A percentile compares a stretch with the other conserved stretches of the same genome.
phyloP scores from a whole-genome alignment of 2,113 vertebrate genomes.

The Ctenomys sociabilis region DNA sequence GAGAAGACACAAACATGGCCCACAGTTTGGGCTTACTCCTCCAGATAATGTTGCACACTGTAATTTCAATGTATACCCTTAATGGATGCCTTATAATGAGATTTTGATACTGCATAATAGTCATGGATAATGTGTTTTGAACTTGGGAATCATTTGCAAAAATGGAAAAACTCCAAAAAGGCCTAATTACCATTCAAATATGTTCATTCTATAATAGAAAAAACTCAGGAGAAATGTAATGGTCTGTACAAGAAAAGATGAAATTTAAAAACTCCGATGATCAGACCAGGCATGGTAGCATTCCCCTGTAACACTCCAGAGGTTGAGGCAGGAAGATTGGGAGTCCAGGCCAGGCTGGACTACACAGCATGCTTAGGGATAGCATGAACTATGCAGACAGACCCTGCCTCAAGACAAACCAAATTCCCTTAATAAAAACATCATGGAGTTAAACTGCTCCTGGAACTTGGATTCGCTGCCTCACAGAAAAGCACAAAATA shows the following conservation, averaged over 20 bases:
- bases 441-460: background rate
- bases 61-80: background rate
- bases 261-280: background rate
- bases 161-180: constrained; percentile 27
- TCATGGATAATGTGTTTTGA: background rate
- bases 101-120: background rate
- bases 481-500: constrained; percentile 34
- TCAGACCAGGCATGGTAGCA: background rate
- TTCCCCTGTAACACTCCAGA: background rate
- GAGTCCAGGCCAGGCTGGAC: background rate
- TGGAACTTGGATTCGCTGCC: background rate
- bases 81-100: background rate
- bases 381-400: background rate
- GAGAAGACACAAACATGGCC: background rate
- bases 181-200: background rate
- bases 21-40: background rate
- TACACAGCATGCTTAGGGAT: background rate
- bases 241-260: background rate
- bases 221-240: constrained; percentile 14
- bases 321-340: background rate
- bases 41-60: background rate
- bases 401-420: background rate
- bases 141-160: background rate
- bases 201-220: background rate
- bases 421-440: background rate